phyloP scores from a whole-genome alignment of 2,113 vertebrate species.

The Trogon melanurus region DNA sequence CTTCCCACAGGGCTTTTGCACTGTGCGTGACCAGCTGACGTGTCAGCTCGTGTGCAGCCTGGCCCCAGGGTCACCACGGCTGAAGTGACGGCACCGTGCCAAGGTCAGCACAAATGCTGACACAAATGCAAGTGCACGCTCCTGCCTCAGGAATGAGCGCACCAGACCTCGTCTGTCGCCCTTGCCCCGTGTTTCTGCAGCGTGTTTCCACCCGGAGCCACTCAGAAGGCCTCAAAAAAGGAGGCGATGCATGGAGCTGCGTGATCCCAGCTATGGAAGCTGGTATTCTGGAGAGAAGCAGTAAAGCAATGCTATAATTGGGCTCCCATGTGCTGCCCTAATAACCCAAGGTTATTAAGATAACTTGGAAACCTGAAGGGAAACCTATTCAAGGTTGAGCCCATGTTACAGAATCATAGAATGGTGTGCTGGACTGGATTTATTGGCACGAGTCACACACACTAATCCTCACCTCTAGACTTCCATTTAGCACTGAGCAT shows the following conservation, averaged over 20 bases:
- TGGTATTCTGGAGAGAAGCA: not conserved
- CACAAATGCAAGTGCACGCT: not conserved
- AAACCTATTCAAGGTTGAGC: not conserved
- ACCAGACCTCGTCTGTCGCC: fast-evolving
- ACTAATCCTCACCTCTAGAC: not conserved
- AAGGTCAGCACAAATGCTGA: fast-evolving
- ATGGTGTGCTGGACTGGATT: not conserved
- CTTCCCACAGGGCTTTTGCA: not conserved
- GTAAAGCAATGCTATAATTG: not conserved
- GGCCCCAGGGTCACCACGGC: fast-evolving
- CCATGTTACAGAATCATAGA: not conserved
- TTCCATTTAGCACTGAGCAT: not conserved
- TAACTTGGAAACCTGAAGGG: not conserved
- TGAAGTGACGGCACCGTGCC: not conserved
- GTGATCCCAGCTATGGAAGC: not conserved
- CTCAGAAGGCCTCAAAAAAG: not conserved
- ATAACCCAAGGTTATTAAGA: not conserved
- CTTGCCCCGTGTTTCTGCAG: not conserved
- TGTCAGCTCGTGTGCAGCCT: not conserved
- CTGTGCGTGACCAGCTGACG: not conserved
- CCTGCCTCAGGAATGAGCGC: not conserved
- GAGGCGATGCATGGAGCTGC: not conserved
- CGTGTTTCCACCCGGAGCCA: not conserved
- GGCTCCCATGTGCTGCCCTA: not conserved
- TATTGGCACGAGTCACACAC: not conserved